Conservation (phyloP, 1,140 invertebrate species). For the Acyrthosiphon pisum region DNA sequence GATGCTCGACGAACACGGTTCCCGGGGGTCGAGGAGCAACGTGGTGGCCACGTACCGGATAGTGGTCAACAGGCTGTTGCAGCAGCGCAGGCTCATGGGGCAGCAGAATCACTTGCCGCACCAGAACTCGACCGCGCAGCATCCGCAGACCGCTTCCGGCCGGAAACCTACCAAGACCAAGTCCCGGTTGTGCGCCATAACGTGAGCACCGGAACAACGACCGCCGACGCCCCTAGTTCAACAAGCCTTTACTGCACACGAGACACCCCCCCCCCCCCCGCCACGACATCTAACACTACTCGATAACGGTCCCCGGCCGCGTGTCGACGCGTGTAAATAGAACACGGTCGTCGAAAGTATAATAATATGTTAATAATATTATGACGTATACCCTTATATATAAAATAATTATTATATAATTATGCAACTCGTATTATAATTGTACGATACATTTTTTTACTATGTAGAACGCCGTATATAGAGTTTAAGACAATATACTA, state of each 20-base stretch:
- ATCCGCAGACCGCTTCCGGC: slow-evolving; percentile 44
- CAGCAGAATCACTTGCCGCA: slow-evolving; percentile 54
- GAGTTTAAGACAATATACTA: neutral
- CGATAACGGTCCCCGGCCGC: neutral
- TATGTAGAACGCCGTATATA: neutral
- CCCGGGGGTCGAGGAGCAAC: slow-evolving; percentile 66
- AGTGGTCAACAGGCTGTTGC: slow-evolving; percentile 66
- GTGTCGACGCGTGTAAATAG: too few species aligned
- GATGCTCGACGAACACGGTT: slow-evolving; percentile 65
- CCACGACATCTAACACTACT: neutral
- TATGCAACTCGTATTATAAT: neutral
- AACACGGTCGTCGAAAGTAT: neutral
- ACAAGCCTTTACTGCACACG: neutral
- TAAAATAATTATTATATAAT: neutral
- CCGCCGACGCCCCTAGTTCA: neutral
- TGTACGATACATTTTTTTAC: neutral
- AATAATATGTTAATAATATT: too few species aligned
- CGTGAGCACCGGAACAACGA: slow-evolving; percentile 27
- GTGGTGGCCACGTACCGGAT: slow-evolving; percentile 71
- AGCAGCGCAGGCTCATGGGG: slow-evolving; percentile 57
- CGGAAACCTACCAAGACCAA: slow-evolving; percentile 53
- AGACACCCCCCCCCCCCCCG: neutral
- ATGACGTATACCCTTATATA: neutral
- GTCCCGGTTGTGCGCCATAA: slow-evolving; percentile 58
- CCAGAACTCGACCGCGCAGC: slow-evolving; percentile 23